Percentiles rank a stretch among this genome's conserved stretches.
Conservation (phyloP, 2,113 vertebrate genomes). For the Tauraco erythrolophus region DNA sequence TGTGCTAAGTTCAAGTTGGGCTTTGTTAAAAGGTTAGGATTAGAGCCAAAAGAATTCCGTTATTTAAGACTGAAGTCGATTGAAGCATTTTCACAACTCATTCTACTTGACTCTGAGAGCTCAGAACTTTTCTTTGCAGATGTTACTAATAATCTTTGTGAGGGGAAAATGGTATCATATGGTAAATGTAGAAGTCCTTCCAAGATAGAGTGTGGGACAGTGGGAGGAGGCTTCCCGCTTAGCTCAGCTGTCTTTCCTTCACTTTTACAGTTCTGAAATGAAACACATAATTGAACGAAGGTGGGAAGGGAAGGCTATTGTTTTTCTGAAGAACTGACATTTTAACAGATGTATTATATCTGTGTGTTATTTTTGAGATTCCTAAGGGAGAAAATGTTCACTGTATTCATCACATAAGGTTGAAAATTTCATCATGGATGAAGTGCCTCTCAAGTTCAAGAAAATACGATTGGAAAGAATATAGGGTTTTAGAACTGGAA, state of each 20-base stretch:
- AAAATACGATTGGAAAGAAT: background rate
- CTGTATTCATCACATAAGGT: background rate
- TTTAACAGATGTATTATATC: background rate
- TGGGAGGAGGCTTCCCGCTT: background rate
- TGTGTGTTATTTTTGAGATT: background rate
- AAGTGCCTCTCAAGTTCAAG: background rate
- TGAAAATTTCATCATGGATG: background rate
- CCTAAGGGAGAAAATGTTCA: background rate
- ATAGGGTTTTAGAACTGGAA: background rate
- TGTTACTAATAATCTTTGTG: background rate
- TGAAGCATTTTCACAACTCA: background rate
- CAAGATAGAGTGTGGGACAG: background rate
- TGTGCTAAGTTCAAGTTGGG: background rate
- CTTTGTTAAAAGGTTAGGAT: background rate
- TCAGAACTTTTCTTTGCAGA: background rate
- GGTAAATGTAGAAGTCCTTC: background rate
- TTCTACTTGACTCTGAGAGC: background rate
- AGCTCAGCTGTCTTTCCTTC: background rate
- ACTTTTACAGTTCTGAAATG: background rate
- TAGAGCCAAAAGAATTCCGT: background rate
- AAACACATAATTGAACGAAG: background rate
- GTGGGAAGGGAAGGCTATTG: conserved; percentile 32
- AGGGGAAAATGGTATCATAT: background rate
- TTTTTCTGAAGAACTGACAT: conserved; percentile 22
- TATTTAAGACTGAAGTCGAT: background rate